phyloP scores from a whole-genome alignment of 2,113 vertebrate genomes.

The Cervus canadensis region DNA sequence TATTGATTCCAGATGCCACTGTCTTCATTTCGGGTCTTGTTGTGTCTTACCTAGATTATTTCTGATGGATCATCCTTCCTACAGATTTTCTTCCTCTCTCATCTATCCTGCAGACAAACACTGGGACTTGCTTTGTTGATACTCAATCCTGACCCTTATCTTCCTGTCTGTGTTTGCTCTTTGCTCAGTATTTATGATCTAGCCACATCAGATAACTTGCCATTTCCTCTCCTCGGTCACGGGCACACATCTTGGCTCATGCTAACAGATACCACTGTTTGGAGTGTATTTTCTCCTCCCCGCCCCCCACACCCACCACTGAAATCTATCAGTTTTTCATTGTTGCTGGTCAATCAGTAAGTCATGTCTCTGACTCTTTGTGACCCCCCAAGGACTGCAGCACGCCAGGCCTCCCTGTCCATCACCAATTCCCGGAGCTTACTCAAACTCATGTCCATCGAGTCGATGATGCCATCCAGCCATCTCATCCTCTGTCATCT shows the following conservation, averaged over 20 bases:
- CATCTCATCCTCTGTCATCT: not conserved
- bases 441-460: not conserved
- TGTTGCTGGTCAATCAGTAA: not conserved
- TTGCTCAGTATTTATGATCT: fast-evolving
- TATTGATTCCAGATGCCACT: not conserved
- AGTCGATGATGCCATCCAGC: not conserved
- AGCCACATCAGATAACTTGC: fast-evolving
- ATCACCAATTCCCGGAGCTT: fast-evolving
- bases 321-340: fast-evolving
- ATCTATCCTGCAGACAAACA: not conserved
- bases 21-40: fast-evolving
- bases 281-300: not conserved
- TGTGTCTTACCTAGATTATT: not conserved
- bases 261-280: fast-evolving
- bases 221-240: fast-evolving
- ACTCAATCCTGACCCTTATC: not conserved
- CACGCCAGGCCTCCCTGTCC: not conserved
- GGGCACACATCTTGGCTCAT: fast-evolving
- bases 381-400: not conserved
- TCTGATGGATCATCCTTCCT: not conserved
- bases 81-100: fast-evolving
- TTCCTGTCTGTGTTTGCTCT: fast-evolving
- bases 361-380: fast-evolving
- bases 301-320: fast-evolving
- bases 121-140: fast-evolving